phyloP scores from a whole-genome alignment of 2,113 vertebrate genomes.

The Vulpes ferrilata region DNA sequence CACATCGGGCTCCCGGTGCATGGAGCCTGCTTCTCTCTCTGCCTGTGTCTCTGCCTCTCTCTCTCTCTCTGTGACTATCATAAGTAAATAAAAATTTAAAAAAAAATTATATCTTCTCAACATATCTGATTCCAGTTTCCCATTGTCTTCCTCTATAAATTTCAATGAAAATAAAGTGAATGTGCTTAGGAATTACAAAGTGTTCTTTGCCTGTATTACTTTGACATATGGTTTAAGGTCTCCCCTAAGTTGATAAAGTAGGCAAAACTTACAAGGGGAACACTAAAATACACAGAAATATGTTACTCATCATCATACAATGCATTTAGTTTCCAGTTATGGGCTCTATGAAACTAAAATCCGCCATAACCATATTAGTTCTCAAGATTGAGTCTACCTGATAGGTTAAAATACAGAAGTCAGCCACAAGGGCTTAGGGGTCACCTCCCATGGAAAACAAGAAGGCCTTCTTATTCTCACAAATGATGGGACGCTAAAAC shows the following conservation, averaged over 20 bases:
- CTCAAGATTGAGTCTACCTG: not conserved
- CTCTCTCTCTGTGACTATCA: too few relatives aligned
- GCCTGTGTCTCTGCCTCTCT: too few relatives aligned
- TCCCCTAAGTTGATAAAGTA: not conserved
- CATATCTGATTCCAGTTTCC: not conserved
- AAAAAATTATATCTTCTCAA: not conserved
- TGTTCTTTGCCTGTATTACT: not conserved
- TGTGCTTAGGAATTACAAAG: slow-evolving; percentile 1
- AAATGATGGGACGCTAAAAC: not conserved
- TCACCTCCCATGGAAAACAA: not conserved
- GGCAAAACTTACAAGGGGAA: not conserved
- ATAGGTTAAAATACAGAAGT: slow-evolving; percentile 2
- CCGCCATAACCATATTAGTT: not conserved
- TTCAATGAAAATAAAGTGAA: not conserved
- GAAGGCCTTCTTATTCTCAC: not conserved
- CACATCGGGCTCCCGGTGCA: too few relatives aligned
- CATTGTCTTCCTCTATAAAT: not conserved
- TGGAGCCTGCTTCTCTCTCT: too few relatives aligned
- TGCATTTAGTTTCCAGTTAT: not conserved
- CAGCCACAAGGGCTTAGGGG: not conserved
- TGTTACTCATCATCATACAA: not conserved
- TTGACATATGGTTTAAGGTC: not conserved
- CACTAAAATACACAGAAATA: slow-evolving; percentile 13
- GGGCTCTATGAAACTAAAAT: not conserved
- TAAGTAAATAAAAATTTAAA: too few relatives aligned